Evolutionary conservation across 2,113 vertebrate genomes (phyloP).

Genomic region (Mugil cephalus): DNA sequence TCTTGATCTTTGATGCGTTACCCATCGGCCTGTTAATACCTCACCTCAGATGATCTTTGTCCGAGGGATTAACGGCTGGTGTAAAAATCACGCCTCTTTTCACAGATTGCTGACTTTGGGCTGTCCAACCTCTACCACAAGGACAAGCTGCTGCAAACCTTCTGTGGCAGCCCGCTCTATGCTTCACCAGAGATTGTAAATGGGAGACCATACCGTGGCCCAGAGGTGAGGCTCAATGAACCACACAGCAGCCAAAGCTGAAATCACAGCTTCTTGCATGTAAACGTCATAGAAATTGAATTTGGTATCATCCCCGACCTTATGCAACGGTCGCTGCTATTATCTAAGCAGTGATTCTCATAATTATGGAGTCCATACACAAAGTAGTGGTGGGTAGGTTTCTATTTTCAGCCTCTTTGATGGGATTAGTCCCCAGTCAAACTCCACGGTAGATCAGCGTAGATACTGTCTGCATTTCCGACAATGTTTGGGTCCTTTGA

Average conservation of each 20-base stretch:
- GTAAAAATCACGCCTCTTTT: constrained; percentile 30
- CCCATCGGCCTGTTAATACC: not conserved
- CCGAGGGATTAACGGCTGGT: not conserved
- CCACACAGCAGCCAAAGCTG: not conserved
- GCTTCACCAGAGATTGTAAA: constrained; percentile 99
- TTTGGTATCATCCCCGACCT: constrained; percentile 1
- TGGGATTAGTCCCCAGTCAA: constrained; percentile 66
- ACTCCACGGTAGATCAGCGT: constrained; percentile 44
- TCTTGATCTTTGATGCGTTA: constrained; percentile 1
- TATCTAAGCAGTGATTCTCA: constrained; percentile 28
- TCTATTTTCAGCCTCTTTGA: constrained; percentile 65
- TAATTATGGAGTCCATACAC: constrained; percentile 17
- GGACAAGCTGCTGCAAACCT: constrained; percentile 96
- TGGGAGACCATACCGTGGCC: constrained; percentile 95
- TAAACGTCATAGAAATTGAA: constrained; percentile 9
- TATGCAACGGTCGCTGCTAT: constrained; percentile 21
- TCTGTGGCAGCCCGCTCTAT: constrained; percentile 96
- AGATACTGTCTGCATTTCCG: constrained; percentile 56
- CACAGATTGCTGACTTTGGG: constrained; percentile 97
- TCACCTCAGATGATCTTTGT: constrained; percentile 17
- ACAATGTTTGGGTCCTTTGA: constrained; percentile 63
- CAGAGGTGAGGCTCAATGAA: constrained; percentile 86
- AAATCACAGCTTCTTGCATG: not conserved
- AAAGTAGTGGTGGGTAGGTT: constrained; percentile 30
- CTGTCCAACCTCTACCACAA: constrained; percentile 98